A percentile compares a stretch with the other conserved stretches of the same genome.
Evolutionary conservation across 2,797 vertebrate genomes (phyloP).

Genomic region (Darevskia nairensis): DNA sequence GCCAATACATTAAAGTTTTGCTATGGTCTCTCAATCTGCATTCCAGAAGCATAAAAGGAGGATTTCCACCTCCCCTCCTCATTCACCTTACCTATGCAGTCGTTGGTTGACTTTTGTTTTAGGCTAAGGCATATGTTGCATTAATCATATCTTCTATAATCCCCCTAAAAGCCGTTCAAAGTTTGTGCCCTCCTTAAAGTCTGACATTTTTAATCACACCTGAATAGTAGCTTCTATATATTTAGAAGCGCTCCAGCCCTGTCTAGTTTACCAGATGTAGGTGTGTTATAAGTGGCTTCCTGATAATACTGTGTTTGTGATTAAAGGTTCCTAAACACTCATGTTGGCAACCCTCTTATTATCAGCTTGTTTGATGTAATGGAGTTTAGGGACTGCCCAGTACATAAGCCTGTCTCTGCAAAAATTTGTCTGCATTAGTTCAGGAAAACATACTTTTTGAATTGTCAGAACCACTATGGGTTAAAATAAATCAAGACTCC

Average conservation of each 20-base stretch:
- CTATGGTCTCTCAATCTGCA: conserved; percentile 60
- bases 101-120: conserved; percentile 49
- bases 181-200: conserved; percentile 45
- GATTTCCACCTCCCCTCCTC: conserved; percentile 38
- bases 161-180: conserved; percentile 22
- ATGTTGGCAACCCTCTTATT: conserved; percentile 77
- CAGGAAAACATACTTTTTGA: conserved; percentile 47
- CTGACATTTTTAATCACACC: conserved; percentile 40
- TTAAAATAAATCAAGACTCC: conserved; percentile 46
- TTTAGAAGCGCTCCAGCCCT: conserved; percentile 54
- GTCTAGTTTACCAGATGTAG: conserved; percentile 69
- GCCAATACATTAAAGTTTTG: conserved; percentile 64
- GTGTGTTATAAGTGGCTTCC: conserved; percentile 77
- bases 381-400: conserved; percentile 55
- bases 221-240: conserved; percentile 36
- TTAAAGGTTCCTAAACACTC: conserved; percentile 77
- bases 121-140: neutral
- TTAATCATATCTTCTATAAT: conserved; percentile 30
- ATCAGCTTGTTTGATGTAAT: conserved; percentile 81
- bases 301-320: conserved; percentile 74
- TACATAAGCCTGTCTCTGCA: conserved; percentile 22
- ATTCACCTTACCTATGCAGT: conserved; percentile 48
- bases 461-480: neutral
- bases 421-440: conserved; percentile 32
- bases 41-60: conserved; percentile 58